phyloP scores from a whole-genome alignment of 2,797 vertebrate genomes.

The Furcifer pardalis region DNA sequence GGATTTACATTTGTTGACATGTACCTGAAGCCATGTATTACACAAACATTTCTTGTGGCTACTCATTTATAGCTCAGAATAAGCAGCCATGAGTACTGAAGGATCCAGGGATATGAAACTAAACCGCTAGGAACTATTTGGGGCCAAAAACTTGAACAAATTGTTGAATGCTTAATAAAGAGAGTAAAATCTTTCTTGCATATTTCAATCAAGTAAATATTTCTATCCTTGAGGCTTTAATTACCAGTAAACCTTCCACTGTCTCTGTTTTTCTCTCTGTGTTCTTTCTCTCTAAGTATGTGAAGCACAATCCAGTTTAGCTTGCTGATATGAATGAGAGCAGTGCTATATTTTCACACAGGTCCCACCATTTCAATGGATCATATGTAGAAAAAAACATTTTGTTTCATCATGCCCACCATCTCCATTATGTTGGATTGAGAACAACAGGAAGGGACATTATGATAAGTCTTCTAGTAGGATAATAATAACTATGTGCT shows the following conservation, averaged over 20 bases:
- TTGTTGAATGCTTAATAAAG: background rate
- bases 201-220: background rate
- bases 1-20: background rate
- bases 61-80: background rate
- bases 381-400: too few species aligned
- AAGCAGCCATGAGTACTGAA: background rate
- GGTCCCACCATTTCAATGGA: background rate
- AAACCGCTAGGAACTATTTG: background rate
- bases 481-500: too few species aligned
- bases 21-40: background rate
- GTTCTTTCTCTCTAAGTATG: too few species aligned
- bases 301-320: background rate
- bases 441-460: conserved; percentile 53
- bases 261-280: too few species aligned
- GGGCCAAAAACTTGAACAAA: background rate
- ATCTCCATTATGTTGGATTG: background rate
- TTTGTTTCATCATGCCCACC: background rate
- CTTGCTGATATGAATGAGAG: background rate
- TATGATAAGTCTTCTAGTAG: too few species aligned
- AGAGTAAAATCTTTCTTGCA: background rate
- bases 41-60: background rate
- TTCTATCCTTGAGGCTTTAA: conserved; percentile 6
- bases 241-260: background rate
- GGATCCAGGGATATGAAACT: background rate
- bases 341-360: background rate